Evolutionary conservation across 2,113 vertebrate species (phyloP), one percentile per base, ranked within the genome.

Genomic region (Coreoperca whiteheadi): DNA sequence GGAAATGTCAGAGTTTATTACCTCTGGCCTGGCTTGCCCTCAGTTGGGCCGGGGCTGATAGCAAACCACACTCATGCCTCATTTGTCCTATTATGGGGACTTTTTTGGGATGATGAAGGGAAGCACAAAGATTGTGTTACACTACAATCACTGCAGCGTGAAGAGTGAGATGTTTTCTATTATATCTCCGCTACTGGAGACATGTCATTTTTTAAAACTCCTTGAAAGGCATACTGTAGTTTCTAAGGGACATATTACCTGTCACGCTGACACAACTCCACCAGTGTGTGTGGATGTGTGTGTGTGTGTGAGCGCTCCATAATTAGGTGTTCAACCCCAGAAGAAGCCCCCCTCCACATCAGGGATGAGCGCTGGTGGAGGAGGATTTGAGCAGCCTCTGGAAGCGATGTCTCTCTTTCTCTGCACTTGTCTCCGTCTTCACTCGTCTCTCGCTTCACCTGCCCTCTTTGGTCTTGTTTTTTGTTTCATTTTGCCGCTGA

Each of bases 1-100:
- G 78, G 39, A 91, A 86, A 92, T 79, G 88, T 91, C 88, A 85
- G 59, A 83, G 88, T 85, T 78, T 83, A 87, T 87, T 77, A 90
- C 88, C 84, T 83, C 43, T 60, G 73, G 69, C 76, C 54, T 30
- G 75, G 73, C 48, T 77, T 57, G 64, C 34, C 32, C 86, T 79
- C 71, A 43, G 66, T 67, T 60, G 77, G 77, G 57, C 54, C 41
- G 50, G 63, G 32, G 61, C 74, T 69, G 59, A 85, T 37, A 23
- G 64, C 60, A 43, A 85, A 71, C 75, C 75, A 10, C 41, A 56
- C 72, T 69, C 56, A 15, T 43, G 68, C 32, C 65, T 81, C 72
- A 74, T 86, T 85, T 79, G 48, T 82, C 77, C 54, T 63, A 41
- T 73, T 76, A 79, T 46, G 37, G 30, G 72, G 67, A 61, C 63